Conservation (phyloP, 2,113 vertebrate genomes). For the Centropus unirufus region DNA sequence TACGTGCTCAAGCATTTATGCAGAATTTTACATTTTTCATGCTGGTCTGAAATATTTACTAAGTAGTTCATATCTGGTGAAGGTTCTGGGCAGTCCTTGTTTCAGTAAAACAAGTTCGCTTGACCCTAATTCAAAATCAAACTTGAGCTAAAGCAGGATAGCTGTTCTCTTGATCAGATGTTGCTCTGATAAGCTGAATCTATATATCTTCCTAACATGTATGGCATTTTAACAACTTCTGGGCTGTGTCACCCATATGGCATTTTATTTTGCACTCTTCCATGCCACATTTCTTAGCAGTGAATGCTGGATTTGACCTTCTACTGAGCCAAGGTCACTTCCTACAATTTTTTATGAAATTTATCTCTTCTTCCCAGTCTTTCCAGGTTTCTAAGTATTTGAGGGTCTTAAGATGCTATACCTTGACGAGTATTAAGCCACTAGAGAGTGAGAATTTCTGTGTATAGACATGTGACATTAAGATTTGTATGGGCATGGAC, state of each 20-base stretch:
- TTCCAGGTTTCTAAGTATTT: neutral
- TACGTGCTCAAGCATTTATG: slow-evolving; percentile 44
- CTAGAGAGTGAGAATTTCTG: neutral
- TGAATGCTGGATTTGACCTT: neutral
- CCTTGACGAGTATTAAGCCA: neutral
- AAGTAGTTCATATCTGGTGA: slow-evolving; percentile 38
- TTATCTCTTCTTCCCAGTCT: neutral
- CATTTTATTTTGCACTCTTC: neutral
- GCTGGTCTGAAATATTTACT: slow-evolving; percentile 47
- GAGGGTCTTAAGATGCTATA: neutral
- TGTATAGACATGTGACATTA: neutral
- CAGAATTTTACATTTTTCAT: slow-evolving; percentile 55
- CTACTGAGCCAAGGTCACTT: neutral
- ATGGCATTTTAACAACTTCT: neutral
- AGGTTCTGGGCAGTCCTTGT: slow-evolving; percentile 52
- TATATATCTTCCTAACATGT: neutral
- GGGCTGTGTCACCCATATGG: neutral
- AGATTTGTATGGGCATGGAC: neutral
- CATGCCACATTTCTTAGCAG: neutral
- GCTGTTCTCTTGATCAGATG: neutral
- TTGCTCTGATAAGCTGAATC: neutral
- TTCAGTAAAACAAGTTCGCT: neutral
- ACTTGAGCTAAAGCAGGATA: neutral
- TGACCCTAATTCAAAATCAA: neutral
- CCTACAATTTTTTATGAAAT: neutral